Evolutionary conservation across 2,888 invertebrate genomes (phyloP).

Genomic region (Trachelus stipa): DNA sequence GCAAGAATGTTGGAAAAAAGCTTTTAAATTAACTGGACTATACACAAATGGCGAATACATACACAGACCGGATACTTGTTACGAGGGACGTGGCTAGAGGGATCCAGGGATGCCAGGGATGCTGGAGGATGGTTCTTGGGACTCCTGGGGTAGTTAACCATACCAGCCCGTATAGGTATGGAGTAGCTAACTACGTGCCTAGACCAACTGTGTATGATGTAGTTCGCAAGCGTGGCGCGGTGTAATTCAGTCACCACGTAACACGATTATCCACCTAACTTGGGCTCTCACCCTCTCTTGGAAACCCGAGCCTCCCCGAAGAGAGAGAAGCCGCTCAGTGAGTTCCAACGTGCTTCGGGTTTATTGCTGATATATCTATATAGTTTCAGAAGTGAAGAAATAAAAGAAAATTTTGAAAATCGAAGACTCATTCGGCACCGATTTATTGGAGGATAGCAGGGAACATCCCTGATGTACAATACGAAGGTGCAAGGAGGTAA

Average conservation of each 20-base stretch:
- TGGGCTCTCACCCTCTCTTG: constrained; percentile 41
- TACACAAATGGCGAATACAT: not conserved
- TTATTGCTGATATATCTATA: not conserved
- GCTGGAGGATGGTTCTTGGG: not conserved
- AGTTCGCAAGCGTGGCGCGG: constrained; percentile 55
- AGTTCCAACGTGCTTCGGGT: not conserved
- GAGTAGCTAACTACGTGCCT: constrained; percentile 12
- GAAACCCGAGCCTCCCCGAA: constrained; percentile 47
- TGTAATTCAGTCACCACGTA: constrained; percentile 63
- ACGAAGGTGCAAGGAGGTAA: not conserved
- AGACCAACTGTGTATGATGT: constrained; percentile 12
- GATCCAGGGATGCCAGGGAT: not conserved
- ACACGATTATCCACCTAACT: constrained; percentile 60
- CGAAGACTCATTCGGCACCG: not conserved
- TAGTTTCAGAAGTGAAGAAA: not conserved
- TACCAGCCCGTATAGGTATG: constrained; percentile 20
- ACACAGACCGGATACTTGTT: not conserved
- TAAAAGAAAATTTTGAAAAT: not conserved
- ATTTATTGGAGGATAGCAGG: not conserved
- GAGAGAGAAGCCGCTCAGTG: constrained; percentile 10
- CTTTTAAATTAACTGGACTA: not conserved
- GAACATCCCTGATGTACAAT: not conserved
- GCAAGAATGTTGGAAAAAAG: not conserved
- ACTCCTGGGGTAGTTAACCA: constrained; percentile 33
- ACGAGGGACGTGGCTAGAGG: not conserved